A percentile compares a stretch with the other conserved stretches of the same genome.
These are phyloP conservation scores for Dicaeum eximium DNA, from an alignment of 2,113 vertebrate species.

Conservation along the genomic window DNA sequence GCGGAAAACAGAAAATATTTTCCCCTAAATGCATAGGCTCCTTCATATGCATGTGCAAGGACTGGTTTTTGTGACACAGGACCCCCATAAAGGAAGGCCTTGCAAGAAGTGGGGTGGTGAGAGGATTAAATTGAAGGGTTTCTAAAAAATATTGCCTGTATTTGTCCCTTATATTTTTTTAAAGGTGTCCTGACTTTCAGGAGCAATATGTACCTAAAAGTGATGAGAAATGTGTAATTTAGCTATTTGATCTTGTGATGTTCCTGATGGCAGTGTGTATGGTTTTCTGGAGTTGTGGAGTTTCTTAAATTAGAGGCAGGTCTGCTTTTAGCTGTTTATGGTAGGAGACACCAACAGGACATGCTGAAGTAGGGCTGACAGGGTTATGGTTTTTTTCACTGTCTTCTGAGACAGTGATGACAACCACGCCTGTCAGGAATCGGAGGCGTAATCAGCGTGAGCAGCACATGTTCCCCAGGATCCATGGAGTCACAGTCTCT, in stretches of 20 bases:
- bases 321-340: background rate
- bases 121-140: background rate
- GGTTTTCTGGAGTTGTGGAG: background rate
- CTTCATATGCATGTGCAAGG: rapidly evolving
- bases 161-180: background rate
- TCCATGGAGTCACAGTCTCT: rapidly evolving
- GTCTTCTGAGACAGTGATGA: background rate
- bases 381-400: background rate
- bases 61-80: background rate
- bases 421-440: background rate
- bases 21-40: background rate
- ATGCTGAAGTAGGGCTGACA: background rate
- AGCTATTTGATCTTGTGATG: background rate
- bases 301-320: background rate
- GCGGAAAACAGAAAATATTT: background rate
- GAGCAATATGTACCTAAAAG: background rate
- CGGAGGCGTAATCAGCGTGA: background rate
- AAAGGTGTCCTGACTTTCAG: background rate
- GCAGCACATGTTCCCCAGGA: background rate
- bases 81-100: background rate
- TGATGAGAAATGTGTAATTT: background rate
- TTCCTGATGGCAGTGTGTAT: background rate
- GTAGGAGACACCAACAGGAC: background rate
- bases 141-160: background rate
- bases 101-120: too few relatives aligned